Evolutionary conservation across 2,888 invertebrate species (phyloP), one percentile per base, ranked within the genome.

Genomic region (Anoplius nigerrimus): DNA sequence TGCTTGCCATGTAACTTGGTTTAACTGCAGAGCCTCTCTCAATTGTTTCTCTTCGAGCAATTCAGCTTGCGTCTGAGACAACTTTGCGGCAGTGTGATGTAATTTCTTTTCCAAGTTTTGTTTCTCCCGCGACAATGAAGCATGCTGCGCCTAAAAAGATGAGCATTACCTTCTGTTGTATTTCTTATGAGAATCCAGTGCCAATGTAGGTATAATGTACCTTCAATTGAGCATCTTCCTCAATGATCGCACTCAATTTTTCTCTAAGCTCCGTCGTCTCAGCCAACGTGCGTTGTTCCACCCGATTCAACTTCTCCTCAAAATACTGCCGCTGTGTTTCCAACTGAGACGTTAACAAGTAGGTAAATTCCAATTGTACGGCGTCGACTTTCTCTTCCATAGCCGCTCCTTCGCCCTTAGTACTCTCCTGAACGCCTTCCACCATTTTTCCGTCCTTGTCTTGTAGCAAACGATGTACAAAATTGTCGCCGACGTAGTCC

Each of bases 401-500:
- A 22, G 91, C 91, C 0, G 92, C 93, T 0, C 94, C 93, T 78
- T 90, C 90, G 22, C 83, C 81, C 71, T 89, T 89, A 2, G 82
- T 80, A 3, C 85, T 79, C 56, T 87, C 86, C 20, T 84, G 85
- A 63, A 93, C 93, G 0, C 93, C 91, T 15, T 95, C 94, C 15
- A 99, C 98, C 83, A 98, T 91, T 89, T 99, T 99, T 21, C 98
- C 99, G 90, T 99, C 99, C 90, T 99, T 98, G 89, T 97, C 98
- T 90, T 98, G 98, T 21, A 99, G 93, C 46, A 99, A 90, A 15
- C 99, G 93, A 90, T 98, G 98, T 8, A 98, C 98, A 90, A 97
- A 98, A 89, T 97, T 97, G 89, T 98, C 98, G 79, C 98, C 98
- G 60, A 98, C 98, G 88, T 99, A 99, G 87, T 99, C 99, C 99